Evolutionary conservation across 92 coral and sea anemone genomes (phyloP), one percentile per base, ranked within the genome.

Genomic region (Heteractis magnifica): DNA sequence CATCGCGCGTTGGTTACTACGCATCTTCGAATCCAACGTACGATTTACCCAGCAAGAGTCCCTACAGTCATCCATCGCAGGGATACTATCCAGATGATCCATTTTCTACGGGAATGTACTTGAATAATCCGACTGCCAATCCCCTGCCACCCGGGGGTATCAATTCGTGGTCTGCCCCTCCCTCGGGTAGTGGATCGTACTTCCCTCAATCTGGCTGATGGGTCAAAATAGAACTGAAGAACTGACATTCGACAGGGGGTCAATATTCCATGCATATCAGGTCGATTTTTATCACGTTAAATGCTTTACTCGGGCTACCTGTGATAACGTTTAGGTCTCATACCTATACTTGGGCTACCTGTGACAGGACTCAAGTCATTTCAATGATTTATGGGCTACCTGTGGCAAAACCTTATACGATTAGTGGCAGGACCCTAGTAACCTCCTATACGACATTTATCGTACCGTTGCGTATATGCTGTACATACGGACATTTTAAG

Each of bases 11-110:
- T 23, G 82, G 88, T 5, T 78, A 77, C 56, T 85, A 71, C 41
- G 83, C 83, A 10, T 70, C 78, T 44, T 49, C 83, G 51, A 78
- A 48, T 53, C 78, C 34, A 14, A 72, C 71, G 15, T 85, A 77
- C 51, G 82, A 76, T 12, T 71, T 77, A 18, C 56, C 77, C 9
- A 82, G 48, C 74, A 82, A 82, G 74, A 82, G 51, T 56, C 74
- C 72, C 55, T 82, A 82, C 60, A 48, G 72, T 5, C 85, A 82
- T 49, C 88, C 76, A 10, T 65, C 87, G 12, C 88, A 78, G 56
- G 81, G 75, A 15, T 68, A 49, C 41, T 77, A 14, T 18, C 79
- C 88, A 34, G 88, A 85, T 50, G 88, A 85, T 56, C 83, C 88
- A 51, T 85, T 85, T 70, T 50, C 77, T 51, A 21, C 84, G 65